phyloP scores from a whole-genome alignment of 2,797 vertebrate genomes.

The Hafferia zeledoni region DNA sequence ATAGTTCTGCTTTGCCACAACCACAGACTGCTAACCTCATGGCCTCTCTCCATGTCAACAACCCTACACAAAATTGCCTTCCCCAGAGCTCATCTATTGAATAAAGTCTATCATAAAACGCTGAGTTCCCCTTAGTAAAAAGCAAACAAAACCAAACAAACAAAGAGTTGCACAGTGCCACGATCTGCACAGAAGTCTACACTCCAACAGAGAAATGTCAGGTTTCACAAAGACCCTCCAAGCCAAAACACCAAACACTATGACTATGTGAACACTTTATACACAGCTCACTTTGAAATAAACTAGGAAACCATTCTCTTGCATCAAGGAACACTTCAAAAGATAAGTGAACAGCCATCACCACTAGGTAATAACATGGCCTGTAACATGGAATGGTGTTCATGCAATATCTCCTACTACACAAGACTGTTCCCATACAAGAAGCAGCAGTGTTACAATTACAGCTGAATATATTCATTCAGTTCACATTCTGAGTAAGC shows the following conservation, averaged over 20 bases:
- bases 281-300: neutral
- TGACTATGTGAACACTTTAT: neutral
- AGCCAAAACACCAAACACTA: neutral
- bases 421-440: neutral
- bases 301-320: neutral
- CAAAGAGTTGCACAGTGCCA: neutral
- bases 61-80: neutral
- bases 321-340: neutral
- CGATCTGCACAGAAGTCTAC: neutral
- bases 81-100: neutral
- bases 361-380: neutral
- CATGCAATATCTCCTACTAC: neutral
- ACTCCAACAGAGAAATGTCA: neutral
- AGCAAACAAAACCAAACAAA: neutral
- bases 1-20: neutral
- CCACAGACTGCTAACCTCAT: neutral
- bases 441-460: neutral
- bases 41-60: neutral
- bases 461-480: neutral
- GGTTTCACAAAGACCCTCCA: neutral
- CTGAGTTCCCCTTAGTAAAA: accelerated
- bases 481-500: neutral
- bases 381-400: neutral
- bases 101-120: neutral
- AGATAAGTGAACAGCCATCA: constrained; percentile 4